phyloP scores from a whole-genome alignment of 2,113 vertebrate genomes.

The Tetrao urogallus region DNA sequence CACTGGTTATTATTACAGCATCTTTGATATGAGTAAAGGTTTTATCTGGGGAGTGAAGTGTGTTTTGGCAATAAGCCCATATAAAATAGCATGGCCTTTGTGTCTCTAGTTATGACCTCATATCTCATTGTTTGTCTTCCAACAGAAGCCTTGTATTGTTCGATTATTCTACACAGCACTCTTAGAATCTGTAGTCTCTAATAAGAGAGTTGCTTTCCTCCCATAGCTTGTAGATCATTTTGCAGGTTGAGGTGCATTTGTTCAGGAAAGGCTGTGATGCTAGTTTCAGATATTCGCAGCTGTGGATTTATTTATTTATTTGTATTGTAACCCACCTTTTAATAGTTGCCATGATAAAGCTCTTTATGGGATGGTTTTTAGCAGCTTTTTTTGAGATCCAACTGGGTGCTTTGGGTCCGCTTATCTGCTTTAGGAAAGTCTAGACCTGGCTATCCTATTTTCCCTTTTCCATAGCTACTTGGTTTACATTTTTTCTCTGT shows the following conservation, averaged over 20 bases:
- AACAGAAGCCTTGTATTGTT: slow-evolving; percentile 9
- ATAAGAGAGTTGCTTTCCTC: not conserved
- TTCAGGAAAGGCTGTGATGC: not conserved
- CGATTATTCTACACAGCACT: accelerated
- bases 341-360: not conserved
- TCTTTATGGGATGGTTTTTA: not conserved
- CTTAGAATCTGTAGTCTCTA: not conserved
- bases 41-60: slow-evolving; percentile 24
- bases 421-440: not conserved
- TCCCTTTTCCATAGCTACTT: not conserved
- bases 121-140: not conserved
- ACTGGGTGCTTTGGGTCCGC: not conserved
- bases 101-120: not conserved
- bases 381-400: not conserved
- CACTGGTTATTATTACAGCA: slow-evolving; percentile 14
- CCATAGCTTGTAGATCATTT: not conserved
- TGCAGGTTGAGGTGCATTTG: not conserved
- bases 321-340: not conserved
- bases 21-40: not conserved
- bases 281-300: not conserved
- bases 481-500: not conserved
- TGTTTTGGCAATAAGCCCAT: not conserved
- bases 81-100: not conserved
- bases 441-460: not conserved
- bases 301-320: not conserved